phyloP scores from a whole-genome alignment of 2,113 vertebrate species.

The Bambusicola thoracicus region DNA sequence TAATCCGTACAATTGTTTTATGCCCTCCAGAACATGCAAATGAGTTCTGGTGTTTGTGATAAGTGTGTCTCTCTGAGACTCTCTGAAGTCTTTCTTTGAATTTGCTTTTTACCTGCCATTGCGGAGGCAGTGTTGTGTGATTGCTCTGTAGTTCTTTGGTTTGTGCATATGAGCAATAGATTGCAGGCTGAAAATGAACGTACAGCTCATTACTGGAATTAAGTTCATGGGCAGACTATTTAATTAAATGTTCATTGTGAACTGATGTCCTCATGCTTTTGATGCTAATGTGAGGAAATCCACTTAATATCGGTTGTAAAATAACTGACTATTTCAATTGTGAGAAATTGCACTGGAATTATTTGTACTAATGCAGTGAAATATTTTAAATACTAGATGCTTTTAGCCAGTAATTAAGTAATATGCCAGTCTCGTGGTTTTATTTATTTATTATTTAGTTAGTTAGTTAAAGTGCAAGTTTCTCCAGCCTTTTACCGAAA shows the following conservation, averaged over 20 bases:
- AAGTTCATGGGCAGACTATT: neutral
- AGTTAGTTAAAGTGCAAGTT: neutral
- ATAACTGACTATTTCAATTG: neutral
- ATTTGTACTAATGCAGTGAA: neutral
- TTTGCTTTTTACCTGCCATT: neutral
- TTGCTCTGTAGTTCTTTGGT: neutral
- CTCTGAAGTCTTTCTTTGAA: neutral
- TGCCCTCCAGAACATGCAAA: neutral
- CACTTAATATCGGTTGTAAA: neutral
- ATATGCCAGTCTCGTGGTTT: neutral
- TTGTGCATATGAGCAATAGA: neutral
- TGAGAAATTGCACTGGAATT: neutral
- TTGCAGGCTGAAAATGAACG: neutral
- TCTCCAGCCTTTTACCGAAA: neutral
- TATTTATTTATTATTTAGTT: neutral
- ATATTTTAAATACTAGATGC: neutral
- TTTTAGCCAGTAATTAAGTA: neutral
- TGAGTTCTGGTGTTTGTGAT: neutral
- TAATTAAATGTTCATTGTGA: neutral
- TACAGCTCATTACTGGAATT: neutral
- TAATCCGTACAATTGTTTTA: neutral
- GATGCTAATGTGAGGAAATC: neutral
- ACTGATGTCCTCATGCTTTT: neutral
- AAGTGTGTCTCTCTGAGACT: fast-evolving
- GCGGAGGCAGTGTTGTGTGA: neutral